A percentile compares a stretch with the other conserved stretches of the same genome.
These are phyloP conservation scores for Trichosurus vulpecula DNA, from an alignment of 2,797 vertebrate genomes.

Conservation along the genomic window DNA sequence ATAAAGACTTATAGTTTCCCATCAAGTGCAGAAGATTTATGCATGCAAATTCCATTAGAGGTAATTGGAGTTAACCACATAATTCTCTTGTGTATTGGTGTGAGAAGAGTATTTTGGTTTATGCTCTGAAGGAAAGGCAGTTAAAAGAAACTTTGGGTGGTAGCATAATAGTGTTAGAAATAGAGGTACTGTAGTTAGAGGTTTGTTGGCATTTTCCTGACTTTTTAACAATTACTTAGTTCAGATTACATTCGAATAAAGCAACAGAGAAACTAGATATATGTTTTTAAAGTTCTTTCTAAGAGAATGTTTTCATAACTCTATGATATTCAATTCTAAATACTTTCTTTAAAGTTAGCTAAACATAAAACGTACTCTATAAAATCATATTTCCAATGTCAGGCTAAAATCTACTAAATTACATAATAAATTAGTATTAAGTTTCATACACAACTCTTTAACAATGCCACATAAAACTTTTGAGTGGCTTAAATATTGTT, in stretches of 20 bases:
- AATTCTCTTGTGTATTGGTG: background rate
- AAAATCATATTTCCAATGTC: background rate
- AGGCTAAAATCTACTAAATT: background rate
- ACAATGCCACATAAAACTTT: background rate
- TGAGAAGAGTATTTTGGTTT: background rate
- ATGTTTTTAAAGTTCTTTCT: constrained; percentile 2
- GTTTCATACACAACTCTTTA: background rate
- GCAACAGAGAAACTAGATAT: background rate
- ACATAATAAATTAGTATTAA: background rate
- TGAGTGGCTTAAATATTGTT: background rate
- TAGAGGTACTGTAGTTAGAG: rapidly evolving
- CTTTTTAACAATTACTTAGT: background rate
- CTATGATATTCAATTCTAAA: background rate
- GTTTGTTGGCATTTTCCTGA: background rate
- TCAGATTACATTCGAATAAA: constrained; percentile 14
- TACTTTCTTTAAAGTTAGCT: background rate
- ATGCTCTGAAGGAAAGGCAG: background rate
- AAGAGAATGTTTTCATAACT: background rate
- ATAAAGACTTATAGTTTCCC: background rate
- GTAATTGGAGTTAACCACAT: background rate
- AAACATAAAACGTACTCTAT: background rate
- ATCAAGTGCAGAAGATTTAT: background rate
- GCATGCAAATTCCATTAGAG: background rate
- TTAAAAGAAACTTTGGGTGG: background rate
- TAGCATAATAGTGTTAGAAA: rapidly evolving